A percentile compares a stretch with the other conserved stretches of the same genome.
These are phyloP conservation scores for Heliopora coerulea DNA, from an alignment of 92 coral and sea anemone species.

Conservation along the genomic window DNA sequence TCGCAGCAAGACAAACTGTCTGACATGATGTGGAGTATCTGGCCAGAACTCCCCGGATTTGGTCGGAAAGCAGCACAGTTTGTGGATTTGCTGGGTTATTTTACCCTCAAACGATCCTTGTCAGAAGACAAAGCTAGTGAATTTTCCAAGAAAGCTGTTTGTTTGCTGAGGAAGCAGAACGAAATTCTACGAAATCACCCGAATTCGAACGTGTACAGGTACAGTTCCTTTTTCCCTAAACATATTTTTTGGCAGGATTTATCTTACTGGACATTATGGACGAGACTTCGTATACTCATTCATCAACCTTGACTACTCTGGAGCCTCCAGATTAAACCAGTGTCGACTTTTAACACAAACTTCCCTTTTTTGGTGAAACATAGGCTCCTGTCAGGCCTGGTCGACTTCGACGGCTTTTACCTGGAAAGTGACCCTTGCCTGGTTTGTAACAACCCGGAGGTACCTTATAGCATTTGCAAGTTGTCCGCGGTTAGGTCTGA, in stretches of 20 bases:
- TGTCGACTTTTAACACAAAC: too few species aligned
- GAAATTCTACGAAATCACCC: slow-evolving; percentile 91
- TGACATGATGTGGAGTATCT: slow-evolving; percentile 92
- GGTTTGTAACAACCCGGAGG: slow-evolving; percentile 97
- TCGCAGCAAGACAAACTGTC: slow-evolving; percentile 80
- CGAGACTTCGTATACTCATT: too few species aligned
- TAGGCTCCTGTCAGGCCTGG: slow-evolving; percentile 94
- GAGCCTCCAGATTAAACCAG: too few species aligned
- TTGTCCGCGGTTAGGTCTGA: slow-evolving; percentile 91
- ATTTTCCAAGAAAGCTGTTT: slow-evolving; percentile 88
- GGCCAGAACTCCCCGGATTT: slow-evolving; percentile 95
- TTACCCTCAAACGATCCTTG: slow-evolving; percentile 86
- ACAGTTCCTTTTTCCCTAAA: background rate
- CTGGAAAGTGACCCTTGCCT: slow-evolving; percentile 98
- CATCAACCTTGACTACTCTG: too few species aligned
- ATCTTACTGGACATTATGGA: background rate
- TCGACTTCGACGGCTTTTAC: slow-evolving; percentile 96
- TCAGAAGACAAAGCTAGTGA: slow-evolving; percentile 75
- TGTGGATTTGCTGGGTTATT: slow-evolving; percentile 93
- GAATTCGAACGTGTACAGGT: slow-evolving; percentile 98
- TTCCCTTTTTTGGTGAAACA: background rate
- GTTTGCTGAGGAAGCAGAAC: slow-evolving; percentile 80
- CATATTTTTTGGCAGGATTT: background rate
- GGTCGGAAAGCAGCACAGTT: slow-evolving; percentile 98
- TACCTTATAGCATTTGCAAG: slow-evolving; percentile 86